phyloP scores from a whole-genome alignment of 2,113 vertebrate genomes.

The Mungos mungo region DNA sequence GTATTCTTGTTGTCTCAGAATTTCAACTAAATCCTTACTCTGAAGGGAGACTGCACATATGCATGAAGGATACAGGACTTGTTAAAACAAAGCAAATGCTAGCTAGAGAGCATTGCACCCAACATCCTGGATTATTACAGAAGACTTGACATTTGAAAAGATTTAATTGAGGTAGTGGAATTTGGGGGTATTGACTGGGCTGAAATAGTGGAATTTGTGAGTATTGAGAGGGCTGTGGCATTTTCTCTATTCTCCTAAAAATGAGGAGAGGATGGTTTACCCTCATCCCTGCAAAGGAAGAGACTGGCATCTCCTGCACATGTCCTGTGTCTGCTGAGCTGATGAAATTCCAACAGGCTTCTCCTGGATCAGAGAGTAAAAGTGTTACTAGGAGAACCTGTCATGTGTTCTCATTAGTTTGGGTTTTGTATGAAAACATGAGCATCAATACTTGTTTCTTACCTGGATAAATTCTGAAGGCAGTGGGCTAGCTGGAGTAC shows the following conservation, averaged over 20 bases:
- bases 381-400: not conserved
- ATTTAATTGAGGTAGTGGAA: conserved; percentile 13
- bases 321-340: not conserved
- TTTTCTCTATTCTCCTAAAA: not conserved
- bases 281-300: not conserved
- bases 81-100: not conserved
- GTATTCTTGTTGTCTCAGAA: not conserved
- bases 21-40: not conserved
- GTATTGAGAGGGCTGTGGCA: not conserved
- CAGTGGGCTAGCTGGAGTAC: not conserved
- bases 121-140: not conserved
- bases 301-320: not conserved
- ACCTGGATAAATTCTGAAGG: not conserved
- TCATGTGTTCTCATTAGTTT: not conserved
- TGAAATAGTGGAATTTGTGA: not conserved
- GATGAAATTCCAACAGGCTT: not conserved
- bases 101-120: not conserved
- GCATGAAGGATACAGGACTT: not conserved
- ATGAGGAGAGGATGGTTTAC: not conserved
- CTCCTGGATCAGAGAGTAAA: not conserved
- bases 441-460: not conserved
- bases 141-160: not conserved
- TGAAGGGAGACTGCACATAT: not conserved
- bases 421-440: not conserved
- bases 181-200: not conserved